Conservation (phyloP, 2,113 vertebrate genomes). For the Tupaia tana region DNA sequence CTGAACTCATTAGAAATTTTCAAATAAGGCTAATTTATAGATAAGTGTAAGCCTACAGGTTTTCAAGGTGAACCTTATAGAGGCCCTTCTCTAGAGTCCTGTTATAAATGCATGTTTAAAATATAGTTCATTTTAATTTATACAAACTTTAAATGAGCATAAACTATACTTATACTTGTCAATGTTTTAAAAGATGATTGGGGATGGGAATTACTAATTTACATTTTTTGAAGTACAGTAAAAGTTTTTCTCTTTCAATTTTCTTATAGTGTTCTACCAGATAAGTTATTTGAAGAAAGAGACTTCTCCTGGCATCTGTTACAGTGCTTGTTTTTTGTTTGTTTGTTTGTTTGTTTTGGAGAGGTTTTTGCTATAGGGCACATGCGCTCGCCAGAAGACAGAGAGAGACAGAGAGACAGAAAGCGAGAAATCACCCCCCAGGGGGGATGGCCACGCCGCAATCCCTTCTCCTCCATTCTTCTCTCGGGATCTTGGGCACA, state of each 20-base stretch:
- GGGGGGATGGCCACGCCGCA: too few relatives aligned
- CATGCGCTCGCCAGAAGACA: too few relatives aligned
- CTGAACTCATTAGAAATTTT: not conserved
- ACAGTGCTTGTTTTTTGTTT: not conserved
- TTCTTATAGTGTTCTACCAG: not conserved
- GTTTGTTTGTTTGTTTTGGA: too few relatives aligned
- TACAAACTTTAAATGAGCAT: constrained; percentile 48
- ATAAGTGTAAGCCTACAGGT: not conserved
- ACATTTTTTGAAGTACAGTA: constrained; percentile 40
- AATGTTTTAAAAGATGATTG: constrained; percentile 45
- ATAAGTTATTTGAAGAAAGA: constrained; percentile 5
- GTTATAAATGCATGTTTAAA: constrained; percentile 39
- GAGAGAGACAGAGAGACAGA: too few relatives aligned
- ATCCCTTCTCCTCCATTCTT: too few relatives aligned
- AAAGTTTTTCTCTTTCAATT: constrained; percentile 5
- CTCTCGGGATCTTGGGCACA: too few relatives aligned
- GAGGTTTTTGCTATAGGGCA: too few relatives aligned
- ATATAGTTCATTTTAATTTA: constrained; percentile 56
- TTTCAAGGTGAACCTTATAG: not conserved
- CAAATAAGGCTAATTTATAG: not conserved
- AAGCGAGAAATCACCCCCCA: too few relatives aligned
- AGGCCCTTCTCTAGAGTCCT: not conserved
- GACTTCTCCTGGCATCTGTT: not conserved
- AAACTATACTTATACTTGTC: not conserved
- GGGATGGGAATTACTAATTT: not conserved